Percentiles rank a stretch among this genome's conserved stretches.
These are phyloP conservation scores for Caranx melampygus DNA, from an alignment of 2,113 vertebrate genomes.

Conservation along the genomic window DNA sequence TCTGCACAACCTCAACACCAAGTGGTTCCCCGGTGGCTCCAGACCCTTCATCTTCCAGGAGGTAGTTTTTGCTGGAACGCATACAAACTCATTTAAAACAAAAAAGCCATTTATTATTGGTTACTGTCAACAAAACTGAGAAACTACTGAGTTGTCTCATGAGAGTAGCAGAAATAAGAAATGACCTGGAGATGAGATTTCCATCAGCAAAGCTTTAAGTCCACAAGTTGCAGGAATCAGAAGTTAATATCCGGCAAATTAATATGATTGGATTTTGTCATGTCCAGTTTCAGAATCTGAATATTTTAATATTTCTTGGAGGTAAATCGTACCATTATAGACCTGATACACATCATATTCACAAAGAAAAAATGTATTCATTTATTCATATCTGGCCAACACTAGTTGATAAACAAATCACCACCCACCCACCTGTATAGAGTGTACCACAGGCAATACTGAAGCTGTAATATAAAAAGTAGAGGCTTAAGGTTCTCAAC, in stretches of 20 bases:
- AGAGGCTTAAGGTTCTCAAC: background rate
- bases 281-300: background rate
- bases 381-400: background rate
- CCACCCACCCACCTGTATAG: background rate
- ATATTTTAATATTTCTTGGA: no score
- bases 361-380: background rate
- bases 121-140: no score
- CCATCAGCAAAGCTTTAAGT: no score
- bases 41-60: conserved; percentile 93
- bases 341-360: background rate
- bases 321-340: background rate
- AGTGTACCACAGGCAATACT: background rate
- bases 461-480: background rate
- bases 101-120: background rate
- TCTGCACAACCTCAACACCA: conserved; percentile 85
- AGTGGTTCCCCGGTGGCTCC: conserved; percentile 85
- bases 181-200: no score
- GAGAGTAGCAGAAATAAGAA: no score
- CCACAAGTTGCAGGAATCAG: no score
- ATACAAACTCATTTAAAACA: background rate
- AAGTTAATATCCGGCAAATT: no score
- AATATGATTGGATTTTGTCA: no score
- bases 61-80: conserved; percentile 59
- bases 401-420: background rate
- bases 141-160: no score